Percentiles rank a stretch among this genome's conserved stretches.
phyloP scores from a whole-genome alignment of 2,888 invertebrate genomes.

The Disparrhopalites patrizii region DNA sequence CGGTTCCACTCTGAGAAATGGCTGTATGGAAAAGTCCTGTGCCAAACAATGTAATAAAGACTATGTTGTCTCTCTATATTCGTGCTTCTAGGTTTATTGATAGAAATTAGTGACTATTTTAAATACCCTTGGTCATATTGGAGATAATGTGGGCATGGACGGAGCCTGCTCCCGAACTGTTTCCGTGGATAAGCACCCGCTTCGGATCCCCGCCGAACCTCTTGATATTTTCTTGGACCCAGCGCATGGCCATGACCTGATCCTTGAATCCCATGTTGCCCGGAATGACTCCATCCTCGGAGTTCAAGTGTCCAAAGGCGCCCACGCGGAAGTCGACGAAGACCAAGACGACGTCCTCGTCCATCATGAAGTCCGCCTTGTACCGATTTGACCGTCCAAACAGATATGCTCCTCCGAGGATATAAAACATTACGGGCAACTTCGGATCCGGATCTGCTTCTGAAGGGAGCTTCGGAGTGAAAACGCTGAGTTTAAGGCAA shows the following conservation, averaged over 20 bases:
- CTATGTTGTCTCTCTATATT: no score
- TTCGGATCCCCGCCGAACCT: slow-evolving; percentile 23
- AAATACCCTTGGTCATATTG: not conserved
- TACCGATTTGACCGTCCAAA: slow-evolving; percentile 9
- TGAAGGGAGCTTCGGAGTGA: slow-evolving; percentile 4
- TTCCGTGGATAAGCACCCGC: slow-evolving; percentile 16
- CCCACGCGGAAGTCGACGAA: slow-evolving; percentile 6
- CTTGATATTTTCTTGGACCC: slow-evolving; percentile 23
- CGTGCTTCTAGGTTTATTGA: no score
- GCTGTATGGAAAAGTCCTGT: slow-evolving; percentile 9
- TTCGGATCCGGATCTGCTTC: not conserved
- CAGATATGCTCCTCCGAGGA: not conserved
- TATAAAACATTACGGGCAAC: slow-evolving; percentile 10
- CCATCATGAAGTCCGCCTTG: slow-evolving; percentile 8
- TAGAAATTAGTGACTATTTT: no score
- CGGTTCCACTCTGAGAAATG: slow-evolving; percentile 9
- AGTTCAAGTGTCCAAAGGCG: slow-evolving; percentile 13
- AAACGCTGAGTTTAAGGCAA: slow-evolving; percentile 11
- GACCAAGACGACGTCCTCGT: slow-evolving; percentile 8
- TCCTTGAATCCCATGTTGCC: slow-evolving; percentile 22
- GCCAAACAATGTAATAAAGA: no score
- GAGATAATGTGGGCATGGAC: slow-evolving; percentile 12
- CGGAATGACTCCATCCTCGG: slow-evolving; percentile 17
- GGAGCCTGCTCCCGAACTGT: slow-evolving; percentile 12
- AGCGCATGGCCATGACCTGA: slow-evolving; percentile 14